phyloP scores from a whole-genome alignment of 2,797 vertebrate genomes.

The Ctenopoma kingsleyae region DNA sequence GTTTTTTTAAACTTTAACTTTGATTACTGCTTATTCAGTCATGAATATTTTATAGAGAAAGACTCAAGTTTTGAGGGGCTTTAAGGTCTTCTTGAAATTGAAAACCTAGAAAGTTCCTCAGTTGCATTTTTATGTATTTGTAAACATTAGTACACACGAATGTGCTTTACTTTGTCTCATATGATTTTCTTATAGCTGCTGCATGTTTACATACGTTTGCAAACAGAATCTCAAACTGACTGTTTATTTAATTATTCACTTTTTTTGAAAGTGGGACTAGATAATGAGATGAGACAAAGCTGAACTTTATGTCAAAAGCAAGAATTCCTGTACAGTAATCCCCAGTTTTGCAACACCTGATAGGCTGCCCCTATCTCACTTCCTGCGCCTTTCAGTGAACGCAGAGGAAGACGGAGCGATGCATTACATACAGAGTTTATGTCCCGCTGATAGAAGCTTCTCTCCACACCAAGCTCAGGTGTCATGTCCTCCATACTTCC shows the following conservation, averaged over 20 bases:
- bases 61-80: constrained; percentile 10
- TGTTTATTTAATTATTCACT: constrained; percentile 4
- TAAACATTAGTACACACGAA: neutral
- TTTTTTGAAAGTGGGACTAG: neutral
- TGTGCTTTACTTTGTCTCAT: neutral
- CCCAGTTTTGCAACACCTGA: constrained; percentile 64
- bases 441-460: constrained; percentile 70
- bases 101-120: constrained; percentile 3
- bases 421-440: constrained; percentile 66
- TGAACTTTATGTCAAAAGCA: constrained; percentile 28
- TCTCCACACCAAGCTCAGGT: constrained; percentile 71
- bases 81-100: neutral
- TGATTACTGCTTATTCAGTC: constrained; percentile 18
- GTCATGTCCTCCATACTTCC: constrained; percentile 60
- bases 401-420: constrained; percentile 55
- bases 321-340: constrained; percentile 53
- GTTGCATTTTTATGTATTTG: neutral
- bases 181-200: constrained; percentile 2
- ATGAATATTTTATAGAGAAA: constrained; percentile 34
- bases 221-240: constrained; percentile 4
- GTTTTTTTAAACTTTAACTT: constrained; percentile 6
- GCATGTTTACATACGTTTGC: neutral
- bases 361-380: constrained; percentile 57
- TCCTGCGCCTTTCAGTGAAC: constrained; percentile 57
- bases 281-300: constrained; percentile 11